Conservation (phyloP, 2,797 vertebrate genomes). For the Hozukius guyotensis region DNA sequence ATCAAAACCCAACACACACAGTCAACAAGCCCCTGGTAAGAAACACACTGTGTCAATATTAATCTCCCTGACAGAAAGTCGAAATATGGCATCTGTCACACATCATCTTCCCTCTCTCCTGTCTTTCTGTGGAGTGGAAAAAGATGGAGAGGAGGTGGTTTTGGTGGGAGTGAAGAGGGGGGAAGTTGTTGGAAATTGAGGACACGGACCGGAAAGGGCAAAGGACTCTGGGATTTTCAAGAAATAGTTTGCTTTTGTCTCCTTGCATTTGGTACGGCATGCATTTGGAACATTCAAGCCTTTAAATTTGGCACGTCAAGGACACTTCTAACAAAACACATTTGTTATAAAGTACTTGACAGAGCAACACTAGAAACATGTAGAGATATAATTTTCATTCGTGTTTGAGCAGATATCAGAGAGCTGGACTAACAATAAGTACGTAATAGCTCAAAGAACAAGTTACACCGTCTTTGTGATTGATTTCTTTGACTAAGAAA, state of each 20-base stretch:
- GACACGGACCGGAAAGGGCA: conserved; percentile 53
- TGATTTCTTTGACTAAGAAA: neutral
- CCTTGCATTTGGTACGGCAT: neutral
- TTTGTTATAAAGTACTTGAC: neutral
- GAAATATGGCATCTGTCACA: conserved; percentile 89
- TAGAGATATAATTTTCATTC: neutral
- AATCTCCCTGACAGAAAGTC: conserved; percentile 88
- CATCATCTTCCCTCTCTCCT: conserved; percentile 86
- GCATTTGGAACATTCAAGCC: neutral
- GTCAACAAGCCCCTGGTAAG: conserved; percentile 85
- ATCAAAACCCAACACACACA: conserved; percentile 86
- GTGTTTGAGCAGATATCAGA: neutral
- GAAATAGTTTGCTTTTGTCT: conserved; percentile 18
- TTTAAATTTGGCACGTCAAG: neutral
- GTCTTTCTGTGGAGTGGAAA: conserved; percentile 79
- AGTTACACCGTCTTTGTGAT: neutral
- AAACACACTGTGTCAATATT: conserved; percentile 89
- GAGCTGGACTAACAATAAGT: neutral
- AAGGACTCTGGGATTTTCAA: conserved; percentile 42
- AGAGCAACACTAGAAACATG: neutral
- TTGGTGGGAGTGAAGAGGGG: conserved; percentile 58
- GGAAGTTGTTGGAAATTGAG: conserved; percentile 69
- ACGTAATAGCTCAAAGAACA: neutral
- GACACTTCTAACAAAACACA: neutral
- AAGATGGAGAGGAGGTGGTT: conserved; percentile 65